Evolutionary conservation across 2,113 vertebrate species (phyloP).

Genomic region (Poicephalus gulielmi): DNA sequence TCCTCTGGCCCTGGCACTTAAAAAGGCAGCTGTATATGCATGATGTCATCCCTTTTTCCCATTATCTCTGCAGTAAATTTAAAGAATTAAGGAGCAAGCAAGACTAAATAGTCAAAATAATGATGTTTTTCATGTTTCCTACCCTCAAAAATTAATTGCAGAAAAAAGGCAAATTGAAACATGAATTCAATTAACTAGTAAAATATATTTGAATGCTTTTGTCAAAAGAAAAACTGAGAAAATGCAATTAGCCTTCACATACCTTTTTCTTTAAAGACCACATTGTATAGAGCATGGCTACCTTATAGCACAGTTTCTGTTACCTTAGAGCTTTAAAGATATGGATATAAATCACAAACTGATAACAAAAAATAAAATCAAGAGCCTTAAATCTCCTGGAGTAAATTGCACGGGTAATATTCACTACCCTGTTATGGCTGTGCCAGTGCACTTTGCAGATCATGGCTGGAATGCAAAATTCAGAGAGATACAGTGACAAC

Average conservation of each 20-base stretch:
- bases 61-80: conserved; percentile 78
- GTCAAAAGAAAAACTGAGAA: not conserved
- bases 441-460: not conserved
- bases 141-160: not conserved
- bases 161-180: not conserved
- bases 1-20: conserved; percentile 91
- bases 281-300: not conserved
- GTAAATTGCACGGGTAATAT: not conserved
- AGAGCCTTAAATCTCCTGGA: not conserved
- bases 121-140: conserved; percentile 28
- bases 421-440: not conserved
- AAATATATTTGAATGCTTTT: not conserved
- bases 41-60: conserved; percentile 85
- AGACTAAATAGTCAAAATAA: conserved; percentile 72
- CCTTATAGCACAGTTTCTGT: not conserved
- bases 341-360: not conserved
- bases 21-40: conserved; percentile 83
- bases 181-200: not conserved
- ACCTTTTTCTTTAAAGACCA: not conserved
- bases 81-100: conserved; percentile 64
- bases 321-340: not conserved
- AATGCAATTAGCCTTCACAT: not conserved
- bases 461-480: not conserved
- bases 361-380: not conserved
- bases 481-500: not conserved